Evolutionary conservation across 2,797 vertebrate species (phyloP).

Genomic region (Delichon dasypus): DNA sequence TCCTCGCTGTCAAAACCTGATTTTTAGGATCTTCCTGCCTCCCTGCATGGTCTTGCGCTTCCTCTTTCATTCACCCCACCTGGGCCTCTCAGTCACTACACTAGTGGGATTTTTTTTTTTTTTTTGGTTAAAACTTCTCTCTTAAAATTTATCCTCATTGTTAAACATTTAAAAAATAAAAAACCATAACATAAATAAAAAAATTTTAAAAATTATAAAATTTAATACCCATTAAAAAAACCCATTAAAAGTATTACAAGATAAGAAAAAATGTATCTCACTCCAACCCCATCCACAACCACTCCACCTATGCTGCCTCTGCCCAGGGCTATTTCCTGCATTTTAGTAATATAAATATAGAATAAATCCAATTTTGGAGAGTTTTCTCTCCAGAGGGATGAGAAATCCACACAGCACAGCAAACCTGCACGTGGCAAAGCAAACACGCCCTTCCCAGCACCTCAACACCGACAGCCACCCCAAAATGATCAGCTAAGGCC

Average conservation of each 20-base stretch:
- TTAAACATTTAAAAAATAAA: not conserved
- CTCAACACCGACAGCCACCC: not conserved
- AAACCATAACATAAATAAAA: no score
- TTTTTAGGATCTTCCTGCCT: not conserved
- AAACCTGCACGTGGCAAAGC: not conserved
- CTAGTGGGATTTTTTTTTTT: fast-evolving
- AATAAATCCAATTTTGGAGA: not conserved
- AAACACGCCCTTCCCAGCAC: fast-evolving
- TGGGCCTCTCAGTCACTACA: not conserved
- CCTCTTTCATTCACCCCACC: not conserved
- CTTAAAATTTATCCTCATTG: not conserved
- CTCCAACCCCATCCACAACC: not conserved
- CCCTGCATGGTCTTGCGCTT: no score
- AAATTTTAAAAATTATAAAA: no score
- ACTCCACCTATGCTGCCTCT: not conserved
- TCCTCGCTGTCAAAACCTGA: not conserved
- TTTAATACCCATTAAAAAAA: no score
- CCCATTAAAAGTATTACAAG: not conserved
- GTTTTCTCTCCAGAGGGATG: not conserved
- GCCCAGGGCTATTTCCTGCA: no score
- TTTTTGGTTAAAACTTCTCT: not conserved
- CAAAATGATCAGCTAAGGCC: not conserved
- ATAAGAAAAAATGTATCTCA: not conserved
- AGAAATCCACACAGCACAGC: not conserved
- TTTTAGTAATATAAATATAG: not conserved